Base-by-base conservation (phyloP, 2,113 vertebrate genomes). In the Hipposideros armiger region DNA sequence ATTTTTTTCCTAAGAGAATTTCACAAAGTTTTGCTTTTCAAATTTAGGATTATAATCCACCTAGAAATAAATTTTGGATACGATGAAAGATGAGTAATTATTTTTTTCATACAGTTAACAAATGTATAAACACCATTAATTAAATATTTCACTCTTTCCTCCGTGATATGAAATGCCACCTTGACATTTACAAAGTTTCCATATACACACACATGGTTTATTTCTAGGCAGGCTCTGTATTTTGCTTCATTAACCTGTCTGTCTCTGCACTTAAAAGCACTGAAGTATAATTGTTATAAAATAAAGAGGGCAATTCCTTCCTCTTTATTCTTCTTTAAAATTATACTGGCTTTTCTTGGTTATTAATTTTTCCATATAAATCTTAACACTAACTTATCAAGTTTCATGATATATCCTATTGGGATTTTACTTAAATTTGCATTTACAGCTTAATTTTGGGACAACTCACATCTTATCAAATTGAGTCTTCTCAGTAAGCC, bases 361-460 rank as follows among this genome's bases (percentile, higher is more conserved):
- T 42, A 92, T 64, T 92, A 81, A 76, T 60, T 73, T 60, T 92
- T 92, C 28, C 40, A 94, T 36, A 87, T 89, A 83, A 93, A 95
- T 47, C 81, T 90, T 89, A 95, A 88, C 67, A 80, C 3, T 67
- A 28, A 89, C 17, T 96, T 91, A 93, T 24, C 4, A 95, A 95
- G 47, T 85, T 76, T 92, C 50, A 74, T 74, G 17, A 86, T 42
- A 86, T 47, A 50, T 1, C 4, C 15, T 80, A 36, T 42, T 90
- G 42, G 2, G 26, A 92, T 45, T 90, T 87, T 92, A 92, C 60
- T 77, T 95, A 70, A 85, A 67, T 78, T n/a, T 90, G 8, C 15
- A 94, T 50, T 83, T 95, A 91, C 1, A 94, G 17, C 74, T 84
- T 92, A 78, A 74, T 74, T 96, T 96, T 81, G n/a, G 22, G 11